Base-by-base conservation (phyloP, 1,140 invertebrate genomes). In the Musca domestica region DNA sequence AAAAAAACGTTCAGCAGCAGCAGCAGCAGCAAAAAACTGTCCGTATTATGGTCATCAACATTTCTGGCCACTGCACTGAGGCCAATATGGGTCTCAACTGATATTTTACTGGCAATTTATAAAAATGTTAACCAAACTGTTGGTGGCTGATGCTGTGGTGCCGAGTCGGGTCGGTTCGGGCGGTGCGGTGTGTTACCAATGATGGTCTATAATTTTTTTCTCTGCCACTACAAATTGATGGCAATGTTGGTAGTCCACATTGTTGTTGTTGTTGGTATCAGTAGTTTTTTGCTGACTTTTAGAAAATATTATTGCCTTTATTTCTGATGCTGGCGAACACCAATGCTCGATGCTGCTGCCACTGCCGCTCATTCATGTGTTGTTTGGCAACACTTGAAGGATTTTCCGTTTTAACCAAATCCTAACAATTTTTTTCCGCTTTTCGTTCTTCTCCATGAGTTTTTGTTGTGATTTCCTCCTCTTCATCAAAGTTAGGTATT, bases 361-460 rank as follows among this genome's bases (percentile, higher is more conserved):
- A 7, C 22, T 52, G 17, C 22, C 49, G 49, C n/a, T 52, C 12
- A 19, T 20, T 20, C 22, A 52, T 52, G 17, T 52, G 49, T 52
- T 52, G 17, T 20, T 52, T 48, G 20, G 46, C 63, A 49, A 27
- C 46, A 64, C 63, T 64, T 64, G 46, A 64, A 64, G 63, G 20
- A 64, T 64, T 64, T 64, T 48, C 46, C 63, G 20, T 23, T 64
- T 64, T 49, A 48, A 64, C 63, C 41, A 64, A 48, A 25, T 64
- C 19, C 14, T 64, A 27, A 64, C 7, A 19, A n/a, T 61, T 25
- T 61, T 61, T 34, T 61, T 34, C 20, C 3, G 7, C 23, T 30
- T 58, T 30, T 17, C 54, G 41, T 41, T 61, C 27, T 61, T 19
- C 7, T 61, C 5, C 34, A 41, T 41, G 6, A n/a, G n/a, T n/a